Evolutionary conservation across 2,888 invertebrate genomes (phyloP).

Genomic region (Latrodectus elegans): DNA sequence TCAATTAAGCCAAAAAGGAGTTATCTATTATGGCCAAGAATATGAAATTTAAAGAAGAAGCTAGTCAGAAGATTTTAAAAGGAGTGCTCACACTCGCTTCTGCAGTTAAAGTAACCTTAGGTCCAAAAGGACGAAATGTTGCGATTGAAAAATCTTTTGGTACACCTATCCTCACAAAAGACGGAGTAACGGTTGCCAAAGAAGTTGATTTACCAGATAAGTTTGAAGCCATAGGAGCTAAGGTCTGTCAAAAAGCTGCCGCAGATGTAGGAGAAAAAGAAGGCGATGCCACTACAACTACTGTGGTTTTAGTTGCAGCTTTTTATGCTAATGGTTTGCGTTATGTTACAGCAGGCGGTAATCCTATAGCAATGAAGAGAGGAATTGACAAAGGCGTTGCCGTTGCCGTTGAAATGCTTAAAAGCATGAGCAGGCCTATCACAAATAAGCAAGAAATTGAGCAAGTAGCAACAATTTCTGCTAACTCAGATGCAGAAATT

Average conservation of each 20-base stretch:
- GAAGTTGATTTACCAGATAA: constrained; percentile 72
- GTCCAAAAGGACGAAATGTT: constrained; percentile 72
- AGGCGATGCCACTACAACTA: constrained; percentile 73
- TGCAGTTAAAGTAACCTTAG: constrained; percentile 49
- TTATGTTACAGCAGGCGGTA: constrained; percentile 70
- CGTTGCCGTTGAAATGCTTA: constrained; percentile 55
- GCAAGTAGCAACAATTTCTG: constrained; percentile 73
- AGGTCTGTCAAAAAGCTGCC: constrained; percentile 72
- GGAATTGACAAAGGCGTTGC: constrained; percentile 71
- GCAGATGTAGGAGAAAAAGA: constrained; percentile 71
- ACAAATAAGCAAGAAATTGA: constrained; percentile 69
- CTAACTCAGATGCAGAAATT: constrained; percentile 72
- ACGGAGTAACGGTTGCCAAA: constrained; percentile 73
- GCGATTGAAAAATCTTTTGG: constrained; percentile 71
- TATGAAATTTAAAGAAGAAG: neutral
- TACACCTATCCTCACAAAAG: constrained; percentile 72
- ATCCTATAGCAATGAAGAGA: constrained; percentile 72
- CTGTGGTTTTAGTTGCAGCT: constrained; percentile 71
- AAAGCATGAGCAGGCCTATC: constrained; percentile 56
- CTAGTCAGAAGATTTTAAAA: neutral
- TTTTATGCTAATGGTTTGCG: constrained; percentile 71
- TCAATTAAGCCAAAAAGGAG: too few species aligned
- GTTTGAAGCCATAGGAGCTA: constrained; percentile 72
- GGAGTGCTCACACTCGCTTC: neutral
- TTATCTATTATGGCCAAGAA: neutral